Percentiles rank a stretch among this genome's conserved stretches.
Conservation (phyloP, 2,888 invertebrate genomes). For the Phytoseiulus persimilis region DNA sequence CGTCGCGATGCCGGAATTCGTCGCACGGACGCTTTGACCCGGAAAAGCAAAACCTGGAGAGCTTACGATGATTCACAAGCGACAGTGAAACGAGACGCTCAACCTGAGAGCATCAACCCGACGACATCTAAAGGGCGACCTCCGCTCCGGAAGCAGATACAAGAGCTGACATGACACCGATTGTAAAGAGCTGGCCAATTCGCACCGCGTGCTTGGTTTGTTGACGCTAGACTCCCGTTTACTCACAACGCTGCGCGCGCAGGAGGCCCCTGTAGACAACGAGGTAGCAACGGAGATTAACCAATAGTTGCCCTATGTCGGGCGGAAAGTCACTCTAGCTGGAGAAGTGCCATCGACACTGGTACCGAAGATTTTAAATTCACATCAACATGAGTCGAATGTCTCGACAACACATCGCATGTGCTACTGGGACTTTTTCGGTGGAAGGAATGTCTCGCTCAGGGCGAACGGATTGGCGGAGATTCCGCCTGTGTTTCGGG, state of each 20-base stretch:
- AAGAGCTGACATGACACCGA: neutral
- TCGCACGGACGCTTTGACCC: neutral
- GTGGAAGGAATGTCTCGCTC: too few species aligned
- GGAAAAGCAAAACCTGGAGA: neutral
- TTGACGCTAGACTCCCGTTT: neutral
- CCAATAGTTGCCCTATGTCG: too few species aligned
- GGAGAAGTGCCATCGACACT: too few species aligned
- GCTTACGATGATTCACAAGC: slow-evolving; percentile 5
- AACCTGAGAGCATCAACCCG: neutral
- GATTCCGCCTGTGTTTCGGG: too few species aligned
- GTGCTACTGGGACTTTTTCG: too few species aligned
- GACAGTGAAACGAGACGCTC: neutral
- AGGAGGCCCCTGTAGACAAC: too few species aligned
- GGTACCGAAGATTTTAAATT: too few species aligned
- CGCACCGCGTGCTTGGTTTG: neutral
- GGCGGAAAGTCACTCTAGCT: too few species aligned
- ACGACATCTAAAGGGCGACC: neutral
- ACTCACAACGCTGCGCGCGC: neutral
- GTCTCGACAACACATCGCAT: too few species aligned
- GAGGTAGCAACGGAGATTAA: too few species aligned
- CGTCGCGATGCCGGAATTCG: neutral
- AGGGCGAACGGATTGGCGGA: too few species aligned
- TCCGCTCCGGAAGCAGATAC: neutral
- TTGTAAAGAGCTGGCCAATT: neutral
- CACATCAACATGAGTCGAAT: too few species aligned